Percentiles rank a stretch among this genome's conserved stretches.
Evolutionary conservation across 2,888 invertebrate genomes (phyloP).

Genomic region (Amiota minor): DNA sequence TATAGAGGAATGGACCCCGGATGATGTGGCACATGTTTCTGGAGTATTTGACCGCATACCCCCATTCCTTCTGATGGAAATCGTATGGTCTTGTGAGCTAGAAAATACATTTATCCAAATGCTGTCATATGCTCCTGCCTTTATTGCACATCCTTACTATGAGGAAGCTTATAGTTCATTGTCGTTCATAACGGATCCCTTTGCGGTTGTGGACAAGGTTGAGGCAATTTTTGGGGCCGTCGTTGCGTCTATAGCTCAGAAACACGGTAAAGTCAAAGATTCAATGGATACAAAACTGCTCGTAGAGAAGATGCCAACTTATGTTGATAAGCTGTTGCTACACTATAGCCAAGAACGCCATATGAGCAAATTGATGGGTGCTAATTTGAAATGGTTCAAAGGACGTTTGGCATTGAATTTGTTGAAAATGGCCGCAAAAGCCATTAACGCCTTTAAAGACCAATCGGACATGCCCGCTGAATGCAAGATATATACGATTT

Average conservation of each 20-base stretch:
- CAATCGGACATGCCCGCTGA: neutral
- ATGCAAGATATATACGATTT: neutral
- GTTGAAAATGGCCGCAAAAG: neutral
- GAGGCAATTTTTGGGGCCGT: conserved; percentile 56
- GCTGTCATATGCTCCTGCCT: conserved; percentile 59
- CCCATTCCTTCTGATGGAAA: conserved; percentile 58
- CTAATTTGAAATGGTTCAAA: neutral
- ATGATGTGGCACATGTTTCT: conserved; percentile 56
- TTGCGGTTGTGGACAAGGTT: conserved; percentile 59
- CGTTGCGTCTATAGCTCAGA: conserved; percentile 51
- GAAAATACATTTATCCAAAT: conserved; percentile 63
- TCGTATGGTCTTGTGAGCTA: conserved; percentile 62
- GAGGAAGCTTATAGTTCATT: conserved; percentile 59
- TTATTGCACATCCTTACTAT: conserved; percentile 63
- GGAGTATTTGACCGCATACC: conserved; percentile 62
- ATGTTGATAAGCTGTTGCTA: conserved; percentile 59
- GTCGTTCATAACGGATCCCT: conserved; percentile 59
- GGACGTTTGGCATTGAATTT: neutral
- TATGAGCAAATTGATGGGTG: neutral
- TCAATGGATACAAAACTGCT: conserved; percentile 60
- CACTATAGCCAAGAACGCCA: conserved; percentile 50
- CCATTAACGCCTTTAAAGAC: neutral
- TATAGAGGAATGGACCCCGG: conserved; percentile 54
- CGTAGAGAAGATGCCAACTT: conserved; percentile 57
- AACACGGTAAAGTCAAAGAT: conserved; percentile 55